Base-by-base conservation (phyloP, 2,888 invertebrate species). In the Ormyrus thymus region DNA sequence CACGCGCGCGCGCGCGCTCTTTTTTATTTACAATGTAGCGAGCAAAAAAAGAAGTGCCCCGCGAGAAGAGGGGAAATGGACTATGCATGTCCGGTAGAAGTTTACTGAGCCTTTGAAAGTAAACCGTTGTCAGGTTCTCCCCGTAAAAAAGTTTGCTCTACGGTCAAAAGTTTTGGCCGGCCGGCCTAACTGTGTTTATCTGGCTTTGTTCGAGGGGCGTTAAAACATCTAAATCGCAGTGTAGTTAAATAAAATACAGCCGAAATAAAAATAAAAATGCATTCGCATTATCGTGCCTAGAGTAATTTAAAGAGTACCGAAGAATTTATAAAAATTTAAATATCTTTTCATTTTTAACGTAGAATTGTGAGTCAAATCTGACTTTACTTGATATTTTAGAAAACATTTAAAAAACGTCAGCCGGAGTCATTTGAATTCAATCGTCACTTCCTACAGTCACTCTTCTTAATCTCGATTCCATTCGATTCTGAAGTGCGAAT, bases 81-180 rank as follows among this genome's bases (percentile, higher is more conserved):
- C 50, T 69, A 69, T 69, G 61, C 61, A 62, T 76, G 75, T 69
- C 66, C 55, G 48, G 53, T 15, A 51, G 59, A 66, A 69, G 43
- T 76, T 76, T 66, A 10, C 58, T 46, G 29, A 53, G 8, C 29
- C 29, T 74, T 58, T 56, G 65, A 76, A 61, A 68, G 69, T 59
- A 43, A 68, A 59, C 43, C 61, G 46, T 68, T 68, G 68, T 75
- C 68, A 68, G 45, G 53, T 71, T 7, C 45, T 8, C 10, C 51
- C 11, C 53, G 61, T 59, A 75, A 75, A 75, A 72, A 64, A 46
- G 45, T 48, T 56, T 6, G 9, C 65, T 6, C 45, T 43, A 9
- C 29, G 2, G 15, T 51, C 61, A 10, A 61, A 62, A 72, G 61
- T 45, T 69, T 69, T 56, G 13, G 46, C 46, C 6, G 50, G 10